Base-by-base conservation (phyloP, 1,140 invertebrate species). In the Ceratosolen solmsi region DNA sequence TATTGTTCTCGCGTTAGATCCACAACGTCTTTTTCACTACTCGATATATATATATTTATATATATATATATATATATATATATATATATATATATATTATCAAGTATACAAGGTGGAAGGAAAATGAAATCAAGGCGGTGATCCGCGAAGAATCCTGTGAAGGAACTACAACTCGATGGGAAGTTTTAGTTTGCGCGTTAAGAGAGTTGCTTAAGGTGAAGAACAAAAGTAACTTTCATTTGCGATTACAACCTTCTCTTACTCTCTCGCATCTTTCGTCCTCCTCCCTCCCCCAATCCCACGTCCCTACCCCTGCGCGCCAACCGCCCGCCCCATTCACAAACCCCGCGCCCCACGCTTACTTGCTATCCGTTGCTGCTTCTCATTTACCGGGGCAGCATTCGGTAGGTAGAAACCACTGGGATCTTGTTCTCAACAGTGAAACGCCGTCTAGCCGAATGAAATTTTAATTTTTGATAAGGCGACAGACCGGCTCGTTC, bases 381-480 rank as follows among this genome's bases (percentile, higher is more conserved):
- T 84, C 76, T 82, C 46, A 70, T 83, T 73, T 81, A 70, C 81
- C 60, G 75, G 56, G 73, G 82, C 77, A 68, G 33, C 72, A 76
- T 60, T 75, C 33, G 78, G 77, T 51, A 27, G 41, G 41, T 51
- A 33, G 41, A 70, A 77, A 77, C 74, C 65, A 73, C 68, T 38
- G 72, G 84, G 82, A 85, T 84, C 80, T 76, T 38, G 51, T 51
- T 82, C 72, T 84, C 80, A 84, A 85, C 87, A 86, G 84, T 83
- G 83, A 60, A 51, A 81, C 76, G 74, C 71, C 71, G 85, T 82
- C 79, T 85, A 82, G 85, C 82, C 86, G 84, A 89, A 90, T 90
- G 89, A 91, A 90, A 90, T 88, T 91, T 91, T 89, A 90, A 91
- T 91, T 89, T 90, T 90, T 91, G 84, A 91, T 90, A 90, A 91